Conservation (phyloP, 2,888 invertebrate genomes). For the Patella depressa region DNA sequence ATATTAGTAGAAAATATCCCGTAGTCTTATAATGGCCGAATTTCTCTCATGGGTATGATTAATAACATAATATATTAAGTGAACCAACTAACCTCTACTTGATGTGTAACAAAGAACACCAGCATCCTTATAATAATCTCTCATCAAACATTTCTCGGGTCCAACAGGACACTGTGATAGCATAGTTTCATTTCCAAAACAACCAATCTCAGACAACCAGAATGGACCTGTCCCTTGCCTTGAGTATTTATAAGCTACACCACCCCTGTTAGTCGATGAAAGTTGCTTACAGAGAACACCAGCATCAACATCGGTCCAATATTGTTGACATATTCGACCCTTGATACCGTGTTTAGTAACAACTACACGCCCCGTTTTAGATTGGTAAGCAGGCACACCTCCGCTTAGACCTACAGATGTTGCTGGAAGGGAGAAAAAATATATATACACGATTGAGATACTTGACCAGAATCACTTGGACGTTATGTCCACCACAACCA, state of each 20-base stretch:
- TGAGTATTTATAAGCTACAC: conserved; percentile 11
- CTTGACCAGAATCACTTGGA: background rate
- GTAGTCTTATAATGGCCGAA: too few species aligned
- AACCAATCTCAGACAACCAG: conserved; percentile 6
- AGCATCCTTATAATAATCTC: conserved; percentile 48
- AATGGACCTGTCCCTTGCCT: conserved; percentile 5
- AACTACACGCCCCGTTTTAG: conserved; percentile 73
- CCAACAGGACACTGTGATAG: conserved; percentile 36
- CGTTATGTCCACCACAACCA: too few species aligned
- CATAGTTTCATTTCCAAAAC: conserved; percentile 18
- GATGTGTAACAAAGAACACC: conserved; percentile 47
- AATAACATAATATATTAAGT: background rate
- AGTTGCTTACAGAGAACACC: conserved; percentile 16
- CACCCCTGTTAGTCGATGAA: background rate
- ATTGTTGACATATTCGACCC: conserved; percentile 66
- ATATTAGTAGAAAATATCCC: too few species aligned
- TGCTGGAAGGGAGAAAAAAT: conserved; percentile 28
- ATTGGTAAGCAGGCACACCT: conserved; percentile 34
- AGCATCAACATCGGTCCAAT: conserved; percentile 17
- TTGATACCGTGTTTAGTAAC: conserved; percentile 79
- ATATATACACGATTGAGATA: background rate
- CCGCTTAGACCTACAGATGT: conserved; percentile 41
- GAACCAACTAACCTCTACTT: background rate
- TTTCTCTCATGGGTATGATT: too few species aligned
- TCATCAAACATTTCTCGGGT: conserved; percentile 47